Conservation (phyloP, 1,140 invertebrate genomes). For the Zaprionus lachaisei region DNA sequence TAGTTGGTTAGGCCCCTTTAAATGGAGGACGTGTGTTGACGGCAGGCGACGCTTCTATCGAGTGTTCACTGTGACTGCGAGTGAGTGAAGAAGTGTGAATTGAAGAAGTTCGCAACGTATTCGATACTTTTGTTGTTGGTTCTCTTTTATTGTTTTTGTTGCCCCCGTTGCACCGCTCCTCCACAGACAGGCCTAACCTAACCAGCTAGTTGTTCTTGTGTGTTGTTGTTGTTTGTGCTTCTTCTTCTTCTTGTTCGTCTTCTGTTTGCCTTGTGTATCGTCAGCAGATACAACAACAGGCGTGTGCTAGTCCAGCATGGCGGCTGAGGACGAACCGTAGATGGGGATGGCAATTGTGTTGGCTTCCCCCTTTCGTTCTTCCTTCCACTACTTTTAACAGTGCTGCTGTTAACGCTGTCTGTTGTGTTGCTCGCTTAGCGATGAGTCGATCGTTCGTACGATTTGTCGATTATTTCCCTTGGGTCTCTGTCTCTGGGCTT, state of each 20-base stretch:
- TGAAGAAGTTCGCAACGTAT: conserved; percentile 4
- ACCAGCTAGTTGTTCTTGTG: conserved; percentile 32
- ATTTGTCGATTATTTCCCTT: conserved; percentile 14
- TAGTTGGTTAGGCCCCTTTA: conserved; percentile 6
- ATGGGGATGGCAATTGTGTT: conserved; percentile 42
- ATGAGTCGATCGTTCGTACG: conserved; percentile 13
- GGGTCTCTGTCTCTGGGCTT: conserved; percentile 11
- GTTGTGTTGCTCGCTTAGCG: conserved; percentile 3
- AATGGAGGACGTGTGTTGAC: conserved; percentile 5
- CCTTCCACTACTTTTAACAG: conserved; percentile 1
- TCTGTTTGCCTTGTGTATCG: conserved; percentile 50
- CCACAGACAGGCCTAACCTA: conserved; percentile 79
- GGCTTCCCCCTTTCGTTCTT: conserved; percentile 23
- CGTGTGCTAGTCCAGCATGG: conserved; percentile 74
- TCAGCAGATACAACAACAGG: conserved; percentile 56
- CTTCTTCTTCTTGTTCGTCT: conserved; percentile 30
- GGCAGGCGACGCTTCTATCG: neutral
- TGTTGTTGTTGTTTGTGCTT: conserved; percentile 15
- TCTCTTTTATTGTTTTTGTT: conserved; percentile 16
- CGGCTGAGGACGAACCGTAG: conserved; percentile 46
- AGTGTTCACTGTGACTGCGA: neutral
- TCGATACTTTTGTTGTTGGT: conserved; percentile 15
- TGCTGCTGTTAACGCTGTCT: conserved; percentile 8
- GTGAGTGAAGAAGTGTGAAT: neutral
- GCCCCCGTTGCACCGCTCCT: conserved; percentile 74